Base-by-base conservation (phyloP, 2,113 vertebrate species). In the Ranitomeya variabilis region DNA sequence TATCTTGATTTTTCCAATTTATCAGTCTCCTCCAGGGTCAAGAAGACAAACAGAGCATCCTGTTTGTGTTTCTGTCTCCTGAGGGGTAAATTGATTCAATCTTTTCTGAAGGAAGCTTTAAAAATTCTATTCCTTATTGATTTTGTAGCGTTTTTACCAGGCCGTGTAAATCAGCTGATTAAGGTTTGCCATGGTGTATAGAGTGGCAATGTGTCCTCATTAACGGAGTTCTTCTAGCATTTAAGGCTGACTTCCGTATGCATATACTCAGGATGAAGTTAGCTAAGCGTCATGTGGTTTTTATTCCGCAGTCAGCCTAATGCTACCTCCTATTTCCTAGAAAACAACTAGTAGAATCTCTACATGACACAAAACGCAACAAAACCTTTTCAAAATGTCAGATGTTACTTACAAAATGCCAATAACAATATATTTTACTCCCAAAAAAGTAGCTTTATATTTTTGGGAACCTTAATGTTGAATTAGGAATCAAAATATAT, bases 321-420 rank as follows among this genome's bases (percentile, higher is more conserved):
- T 69, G 7, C 59, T 67, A 23, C 19, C 13, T 62, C 37, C 12
- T 21, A 83, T 83, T 83, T 83, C 18, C 81, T 67, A 83, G 62
- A 67, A 67, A 83, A 67, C 62, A 51, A 8, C 18, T 52, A 67
- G n/a, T n/a, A n/a, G n/a, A n/a, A n/a, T 45, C 62, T 83, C 81
- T 12, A 67, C 21, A 60, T 62, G 67, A 83, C 81, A 54, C 12
- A n/a, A n/a, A 67, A 67, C 8, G 37, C 62, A 83, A 26, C 31
- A 83, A 45, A 37, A 67, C 81, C 80, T 83, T 82, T 83, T 83
- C 23, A 67, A 83, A 83, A 67, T 67, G 81, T 51, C 31, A 83
- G 62, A 83, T 7, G 37, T 83, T 67, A 83, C 52, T 67, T 37
- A 67, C 15, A 8, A 83, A 83, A 83, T 83, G 62, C 81, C 81